Conservation (phyloP, 2,113 vertebrate genomes). For the Oceanodroma tethys region DNA sequence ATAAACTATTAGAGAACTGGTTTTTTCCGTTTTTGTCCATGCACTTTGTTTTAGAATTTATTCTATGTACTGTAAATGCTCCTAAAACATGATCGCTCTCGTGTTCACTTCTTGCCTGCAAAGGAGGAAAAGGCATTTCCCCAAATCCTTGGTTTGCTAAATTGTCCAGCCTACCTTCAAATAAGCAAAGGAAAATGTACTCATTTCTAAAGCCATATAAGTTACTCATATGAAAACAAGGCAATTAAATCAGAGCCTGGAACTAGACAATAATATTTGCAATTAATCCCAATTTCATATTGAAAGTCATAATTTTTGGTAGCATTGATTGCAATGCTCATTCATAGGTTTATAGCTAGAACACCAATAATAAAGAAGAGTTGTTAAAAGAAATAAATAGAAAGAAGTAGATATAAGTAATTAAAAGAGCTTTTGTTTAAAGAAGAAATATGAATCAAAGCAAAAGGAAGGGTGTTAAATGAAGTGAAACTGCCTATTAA, state of each 20-base stretch:
- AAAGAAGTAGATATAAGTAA: neutral
- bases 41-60: neutral
- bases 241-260: neutral
- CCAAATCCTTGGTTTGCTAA: neutral
- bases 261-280: neutral
- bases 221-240: neutral
- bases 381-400: neutral
- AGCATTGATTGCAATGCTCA: neutral
- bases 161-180: neutral
- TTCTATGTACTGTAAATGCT: neutral
- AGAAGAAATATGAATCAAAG: neutral
- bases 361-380: neutral
- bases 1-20: neutral
- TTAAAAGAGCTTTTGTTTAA: neutral
- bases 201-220: neutral
- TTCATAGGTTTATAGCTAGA: neutral
- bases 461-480: neutral
- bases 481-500: neutral
- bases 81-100: neutral
- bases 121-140: neutral
- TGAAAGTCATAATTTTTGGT: neutral
- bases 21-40: neutral
- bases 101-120: neutral
- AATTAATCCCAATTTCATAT: neutral
- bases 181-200: neutral